Percentiles rank a stretch among this genome's conserved stretches.
These are phyloP conservation scores for Gallinago jamesoni DNA, from an alignment of 2,113 vertebrate genomes.

Conservation along the genomic window DNA sequence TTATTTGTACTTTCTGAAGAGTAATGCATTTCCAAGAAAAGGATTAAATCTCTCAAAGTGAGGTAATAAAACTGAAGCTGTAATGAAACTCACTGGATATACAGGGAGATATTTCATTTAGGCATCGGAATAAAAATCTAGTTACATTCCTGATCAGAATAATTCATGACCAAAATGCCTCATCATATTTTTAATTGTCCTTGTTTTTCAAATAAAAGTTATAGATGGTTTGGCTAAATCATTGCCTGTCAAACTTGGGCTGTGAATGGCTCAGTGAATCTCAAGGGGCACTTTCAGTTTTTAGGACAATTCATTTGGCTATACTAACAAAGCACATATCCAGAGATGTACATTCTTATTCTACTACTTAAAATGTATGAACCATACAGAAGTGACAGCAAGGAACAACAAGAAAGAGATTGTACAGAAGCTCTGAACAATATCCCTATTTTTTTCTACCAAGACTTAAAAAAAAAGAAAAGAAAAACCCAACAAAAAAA, in stretches of 20 bases:
- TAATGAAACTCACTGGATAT: constrained; percentile 57
- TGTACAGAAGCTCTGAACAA: not conserved
- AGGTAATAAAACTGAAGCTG: constrained; percentile 46
- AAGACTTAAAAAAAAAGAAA: not conserved
- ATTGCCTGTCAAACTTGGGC: not conserved
- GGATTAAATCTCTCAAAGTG: constrained; percentile 51
- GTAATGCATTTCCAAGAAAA: constrained; percentile 35
- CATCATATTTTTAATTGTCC: constrained; percentile 62
- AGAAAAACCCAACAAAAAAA: not conserved
- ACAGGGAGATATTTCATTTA: constrained; percentile 56
- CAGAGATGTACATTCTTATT: constrained; percentile 10
- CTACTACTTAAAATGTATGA: constrained; percentile 17
- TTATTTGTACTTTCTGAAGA: constrained; percentile 53
- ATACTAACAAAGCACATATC: constrained; percentile 3
- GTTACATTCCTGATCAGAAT: constrained; percentile 57
- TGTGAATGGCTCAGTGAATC: constrained; percentile 17
- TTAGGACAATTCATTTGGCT: constrained; percentile 42
- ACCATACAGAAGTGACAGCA: not conserved
- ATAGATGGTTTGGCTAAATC: constrained; percentile 40
- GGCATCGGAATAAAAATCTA: constrained; percentile 39
- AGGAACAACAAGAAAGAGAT: not conserved
- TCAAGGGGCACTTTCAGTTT: constrained; percentile 7
- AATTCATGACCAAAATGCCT: constrained; percentile 55
- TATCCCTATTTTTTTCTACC: not conserved
- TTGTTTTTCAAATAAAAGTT: constrained; percentile 60